Evolutionary conservation across 2,113 vertebrate species (phyloP).

Genomic region (Harpagus bidentatus): DNA sequence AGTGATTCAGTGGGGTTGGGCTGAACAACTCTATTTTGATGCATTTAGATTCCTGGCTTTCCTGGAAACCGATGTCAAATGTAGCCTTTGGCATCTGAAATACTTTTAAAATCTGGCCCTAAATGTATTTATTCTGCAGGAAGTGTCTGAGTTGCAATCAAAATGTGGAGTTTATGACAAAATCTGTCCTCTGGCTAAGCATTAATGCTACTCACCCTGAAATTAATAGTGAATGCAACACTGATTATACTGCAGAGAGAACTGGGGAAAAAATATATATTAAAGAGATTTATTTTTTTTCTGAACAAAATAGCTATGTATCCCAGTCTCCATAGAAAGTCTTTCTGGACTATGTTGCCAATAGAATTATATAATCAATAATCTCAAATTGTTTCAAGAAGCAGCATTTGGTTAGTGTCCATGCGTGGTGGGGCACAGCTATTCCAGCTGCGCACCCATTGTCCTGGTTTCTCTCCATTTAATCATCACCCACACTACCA

Average conservation of each 20-base stretch:
- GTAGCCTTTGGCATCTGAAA: neutral
- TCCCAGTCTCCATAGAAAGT: neutral
- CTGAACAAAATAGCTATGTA: neutral
- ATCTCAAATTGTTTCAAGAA: neutral
- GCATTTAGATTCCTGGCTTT: neutral
- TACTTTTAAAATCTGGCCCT: neutral
- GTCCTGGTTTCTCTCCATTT: neutral
- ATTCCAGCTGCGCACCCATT: rapidly evolving
- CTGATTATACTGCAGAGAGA: neutral
- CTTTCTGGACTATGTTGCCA: neutral
- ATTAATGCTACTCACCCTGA: neutral
- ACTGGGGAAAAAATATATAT: neutral
- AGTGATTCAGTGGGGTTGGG: neutral
- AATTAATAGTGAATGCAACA: neutral
- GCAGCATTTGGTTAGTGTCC: neutral
- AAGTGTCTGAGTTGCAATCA: neutral
- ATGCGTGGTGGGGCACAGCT: rapidly evolving
- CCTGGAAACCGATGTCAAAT: neutral
- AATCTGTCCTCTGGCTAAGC: neutral
- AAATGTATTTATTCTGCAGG: neutral
- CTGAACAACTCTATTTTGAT: neutral
- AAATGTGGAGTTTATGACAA: neutral
- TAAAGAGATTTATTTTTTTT: neutral
- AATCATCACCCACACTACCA: rapidly evolving
- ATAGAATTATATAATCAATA: neutral